Percentiles rank a stretch among this genome's conserved stretches.
Evolutionary conservation across 2,888 invertebrate genomes (phyloP).

Genomic region (Drymonia ruficornis): DNA sequence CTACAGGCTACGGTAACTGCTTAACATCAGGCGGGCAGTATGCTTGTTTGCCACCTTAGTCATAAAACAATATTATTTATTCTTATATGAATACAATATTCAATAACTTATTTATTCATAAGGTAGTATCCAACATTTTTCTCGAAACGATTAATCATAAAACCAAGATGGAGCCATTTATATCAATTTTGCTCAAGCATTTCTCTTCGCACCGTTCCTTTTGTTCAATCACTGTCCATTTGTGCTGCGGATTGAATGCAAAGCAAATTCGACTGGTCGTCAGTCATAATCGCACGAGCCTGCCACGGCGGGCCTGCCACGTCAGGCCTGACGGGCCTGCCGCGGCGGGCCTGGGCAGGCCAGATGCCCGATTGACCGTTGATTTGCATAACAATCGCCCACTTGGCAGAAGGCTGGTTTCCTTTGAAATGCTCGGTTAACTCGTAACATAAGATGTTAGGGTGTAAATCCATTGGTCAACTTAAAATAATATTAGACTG

Average conservation of each 20-base stretch:
- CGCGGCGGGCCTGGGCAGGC: not conserved
- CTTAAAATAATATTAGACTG: no score
- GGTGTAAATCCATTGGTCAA: no score
- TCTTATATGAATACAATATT: no score
- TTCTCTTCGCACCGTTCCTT: conserved; percentile 4
- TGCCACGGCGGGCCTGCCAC: conserved; percentile 6
- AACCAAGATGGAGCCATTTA: not conserved
- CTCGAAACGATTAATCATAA: not conserved
- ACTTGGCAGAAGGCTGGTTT: not conserved
- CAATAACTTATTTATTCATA: no score
- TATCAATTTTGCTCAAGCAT: not conserved
- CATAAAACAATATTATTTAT: no score
- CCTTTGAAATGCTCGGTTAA: not conserved
- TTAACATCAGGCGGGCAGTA: no score
- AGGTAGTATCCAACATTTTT: no score
- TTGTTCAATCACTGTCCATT: conserved; percentile 13
- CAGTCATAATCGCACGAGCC: conserved; percentile 16
- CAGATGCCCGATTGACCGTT: not conserved
- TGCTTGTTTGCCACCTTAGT: no score
- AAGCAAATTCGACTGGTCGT: conserved; percentile 12
- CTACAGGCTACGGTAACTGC: no score
- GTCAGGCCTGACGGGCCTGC: conserved; percentile 5
- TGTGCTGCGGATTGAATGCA: conserved; percentile 5
- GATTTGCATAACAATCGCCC: conserved; percentile 30
- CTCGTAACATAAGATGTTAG: not conserved